Conservation (phyloP, 1,140 invertebrate genomes). For the Drosophila pseudoananassae region DNA sequence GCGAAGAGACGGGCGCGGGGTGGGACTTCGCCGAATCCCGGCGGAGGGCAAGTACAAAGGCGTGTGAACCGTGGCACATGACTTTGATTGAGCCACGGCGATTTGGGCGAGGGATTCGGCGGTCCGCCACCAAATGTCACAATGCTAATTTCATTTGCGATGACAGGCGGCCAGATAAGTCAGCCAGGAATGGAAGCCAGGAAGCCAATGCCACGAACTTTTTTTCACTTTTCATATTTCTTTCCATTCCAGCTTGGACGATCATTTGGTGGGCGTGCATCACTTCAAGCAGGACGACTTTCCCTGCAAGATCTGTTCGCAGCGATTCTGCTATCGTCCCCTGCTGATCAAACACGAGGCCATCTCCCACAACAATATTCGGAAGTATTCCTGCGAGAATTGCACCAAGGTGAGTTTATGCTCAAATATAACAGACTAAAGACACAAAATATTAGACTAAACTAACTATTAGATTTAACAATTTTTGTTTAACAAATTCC, state of each 20-base stretch:
- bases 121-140: slow-evolving; percentile 26
- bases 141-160: slow-evolving; percentile 76
- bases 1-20: neutral
- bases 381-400: slow-evolving; percentile 96
- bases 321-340: slow-evolving; percentile 92
- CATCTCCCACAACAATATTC: slow-evolving; percentile 90
- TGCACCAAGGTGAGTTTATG: slow-evolving; percentile 91
- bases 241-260: slow-evolving; percentile 88
- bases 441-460: neutral
- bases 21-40: slow-evolving; percentile 16
- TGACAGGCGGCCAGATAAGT: slow-evolving; percentile 60
- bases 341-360: slow-evolving; percentile 93
- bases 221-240: slow-evolving; percentile 13
- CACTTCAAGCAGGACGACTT: slow-evolving; percentile 91
- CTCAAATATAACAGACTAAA: no score
- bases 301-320: slow-evolving; percentile 93
- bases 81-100: slow-evolving; percentile 63
- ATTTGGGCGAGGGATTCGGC: slow-evolving; percentile 33
- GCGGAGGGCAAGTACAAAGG: slow-evolving; percentile 50
- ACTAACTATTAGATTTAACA: neutral
- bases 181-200: neutral
- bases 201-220: slow-evolving; percentile 2
- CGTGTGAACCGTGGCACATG: slow-evolving; percentile 79
- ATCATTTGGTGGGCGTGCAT: slow-evolving; percentile 91
- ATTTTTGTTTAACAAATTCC: neutral